These are phyloP conservation scores for Garra rufa DNA, from an alignment of 2,113 vertebrate species.

Conservation along the genomic window DNA sequence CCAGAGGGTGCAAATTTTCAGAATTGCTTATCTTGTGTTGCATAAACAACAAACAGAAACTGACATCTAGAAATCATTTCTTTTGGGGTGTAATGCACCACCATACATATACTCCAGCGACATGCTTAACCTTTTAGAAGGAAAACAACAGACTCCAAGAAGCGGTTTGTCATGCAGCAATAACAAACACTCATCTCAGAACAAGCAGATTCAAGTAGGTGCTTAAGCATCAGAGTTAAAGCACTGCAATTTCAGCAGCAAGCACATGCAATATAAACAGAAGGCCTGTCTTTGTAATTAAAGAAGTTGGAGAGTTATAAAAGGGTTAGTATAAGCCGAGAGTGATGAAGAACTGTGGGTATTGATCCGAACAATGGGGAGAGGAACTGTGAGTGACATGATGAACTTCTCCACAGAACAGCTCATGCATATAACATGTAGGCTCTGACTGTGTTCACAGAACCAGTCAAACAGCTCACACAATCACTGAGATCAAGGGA, in stretches of 20 bases:
- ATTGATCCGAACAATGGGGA: constrained; percentile 6
- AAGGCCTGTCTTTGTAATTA: neutral
- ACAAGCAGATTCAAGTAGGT: constrained; percentile 36
- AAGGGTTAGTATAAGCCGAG: neutral
- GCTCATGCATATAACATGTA: constrained; percentile 6
- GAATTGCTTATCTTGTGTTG: too few species aligned
- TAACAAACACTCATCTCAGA: constrained; percentile 37
- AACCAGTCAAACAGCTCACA: constrained; percentile 3
- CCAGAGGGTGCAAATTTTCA: too few species aligned
- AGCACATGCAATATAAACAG: neutral
- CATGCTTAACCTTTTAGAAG: neutral
- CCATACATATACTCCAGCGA: neutral
- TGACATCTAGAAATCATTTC: neutral
- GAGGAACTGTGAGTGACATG: constrained; percentile 8
- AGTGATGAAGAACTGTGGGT: neutral
- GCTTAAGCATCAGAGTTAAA: neutral
- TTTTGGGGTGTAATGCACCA: neutral
- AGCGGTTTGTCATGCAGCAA: constrained; percentile 13
- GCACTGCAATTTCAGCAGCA: neutral
- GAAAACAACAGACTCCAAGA: neutral
- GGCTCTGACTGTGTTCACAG: neutral
- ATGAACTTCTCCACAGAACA: constrained; percentile 28
- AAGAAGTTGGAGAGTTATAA: neutral
- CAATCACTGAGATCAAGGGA: neutral
- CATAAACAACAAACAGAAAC: neutral